Evolutionary conservation across 2,888 invertebrate genomes (phyloP).

Genomic region (Eremobia ochroleuca): DNA sequence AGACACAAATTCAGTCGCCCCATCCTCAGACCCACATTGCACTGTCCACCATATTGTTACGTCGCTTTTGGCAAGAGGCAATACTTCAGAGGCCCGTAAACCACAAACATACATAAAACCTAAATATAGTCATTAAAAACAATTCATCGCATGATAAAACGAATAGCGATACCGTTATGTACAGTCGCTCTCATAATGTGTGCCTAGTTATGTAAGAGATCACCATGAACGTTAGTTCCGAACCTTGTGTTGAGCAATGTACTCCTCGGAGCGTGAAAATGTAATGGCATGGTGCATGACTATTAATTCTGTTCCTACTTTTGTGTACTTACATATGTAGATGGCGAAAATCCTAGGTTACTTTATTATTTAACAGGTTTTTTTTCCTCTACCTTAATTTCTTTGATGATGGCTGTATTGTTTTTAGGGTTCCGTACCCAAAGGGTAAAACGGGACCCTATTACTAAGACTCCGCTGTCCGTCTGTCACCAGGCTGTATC

Average conservation of each 20-base stretch:
- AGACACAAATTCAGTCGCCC: background rate
- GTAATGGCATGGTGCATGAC: slow-evolving; percentile 74
- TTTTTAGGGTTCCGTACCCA: no score
- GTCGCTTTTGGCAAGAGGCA: slow-evolving; percentile 6
- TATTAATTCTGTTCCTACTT: slow-evolving; percentile 48
- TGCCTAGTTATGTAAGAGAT: slow-evolving; percentile 59
- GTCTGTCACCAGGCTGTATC: no score
- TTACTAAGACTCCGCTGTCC: no score
- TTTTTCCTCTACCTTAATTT: background rate
- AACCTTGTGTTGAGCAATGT: slow-evolving; percentile 74
- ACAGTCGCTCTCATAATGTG: slow-evolving; percentile 57
- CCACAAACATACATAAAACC: slow-evolving; percentile 39
- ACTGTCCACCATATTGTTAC: slow-evolving; percentile 11
- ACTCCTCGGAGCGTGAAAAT: slow-evolving; percentile 79
- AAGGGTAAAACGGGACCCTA: no score
- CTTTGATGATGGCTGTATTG: background rate
- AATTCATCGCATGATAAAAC: slow-evolving; percentile 58
- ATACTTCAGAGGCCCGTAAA: slow-evolving; percentile 25
- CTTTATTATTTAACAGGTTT: background rate
- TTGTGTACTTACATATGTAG: slow-evolving; percentile 27
- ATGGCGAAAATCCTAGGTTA: slow-evolving; percentile 30
- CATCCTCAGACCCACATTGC: background rate
- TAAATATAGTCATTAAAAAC: slow-evolving; percentile 66
- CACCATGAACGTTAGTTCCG: slow-evolving; percentile 63
- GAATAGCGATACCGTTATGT: slow-evolving; percentile 56